phyloP scores from a whole-genome alignment of 1,140 invertebrate genomes.

The Pachyrhynchus sulphureomaculatus region DNA sequence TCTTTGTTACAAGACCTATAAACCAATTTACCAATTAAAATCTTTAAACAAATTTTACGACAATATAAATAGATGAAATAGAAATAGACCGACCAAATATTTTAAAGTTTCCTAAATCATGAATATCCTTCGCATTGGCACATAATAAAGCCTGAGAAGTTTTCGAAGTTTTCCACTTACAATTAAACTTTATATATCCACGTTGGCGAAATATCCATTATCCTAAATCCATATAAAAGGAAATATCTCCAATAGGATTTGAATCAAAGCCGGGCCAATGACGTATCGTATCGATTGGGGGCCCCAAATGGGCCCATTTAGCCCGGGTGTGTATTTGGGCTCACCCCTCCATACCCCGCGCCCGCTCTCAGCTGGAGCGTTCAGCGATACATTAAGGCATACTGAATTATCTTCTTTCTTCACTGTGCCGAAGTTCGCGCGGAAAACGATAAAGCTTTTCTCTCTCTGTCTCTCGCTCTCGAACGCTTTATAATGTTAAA shows the following conservation, averaged over 20 bases:
- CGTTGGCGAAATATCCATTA: constrained; percentile 26
- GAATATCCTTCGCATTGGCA: neutral
- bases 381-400: constrained; percentile 23
- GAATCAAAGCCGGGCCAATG: constrained; percentile 30
- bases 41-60: too few species aligned
- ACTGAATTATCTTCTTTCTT: constrained; percentile 23
- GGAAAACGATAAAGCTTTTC: constrained; percentile 1
- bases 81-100: too few species aligned
- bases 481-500: too few species aligned
- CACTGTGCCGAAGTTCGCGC: constrained; percentile 1
- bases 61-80: too few species aligned
- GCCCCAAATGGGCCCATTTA: constrained; percentile 26
- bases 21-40: too few species aligned
- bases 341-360: neutral
- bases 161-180: constrained; percentile 6
- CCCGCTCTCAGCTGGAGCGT: neutral
- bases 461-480: constrained; percentile 5
- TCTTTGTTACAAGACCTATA: too few species aligned
- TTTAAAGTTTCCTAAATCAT: too few species aligned
- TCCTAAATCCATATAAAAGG: constrained; percentile 31
- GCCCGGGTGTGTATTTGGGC: constrained; percentile 10
- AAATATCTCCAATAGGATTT: constrained; percentile 32
- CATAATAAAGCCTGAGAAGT: neutral
- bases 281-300: constrained; percentile 28
- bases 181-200: constrained; percentile 22